Conservation (phyloP, 2,797 vertebrate species). For the Pseudochaenichthys georgianus region DNA sequence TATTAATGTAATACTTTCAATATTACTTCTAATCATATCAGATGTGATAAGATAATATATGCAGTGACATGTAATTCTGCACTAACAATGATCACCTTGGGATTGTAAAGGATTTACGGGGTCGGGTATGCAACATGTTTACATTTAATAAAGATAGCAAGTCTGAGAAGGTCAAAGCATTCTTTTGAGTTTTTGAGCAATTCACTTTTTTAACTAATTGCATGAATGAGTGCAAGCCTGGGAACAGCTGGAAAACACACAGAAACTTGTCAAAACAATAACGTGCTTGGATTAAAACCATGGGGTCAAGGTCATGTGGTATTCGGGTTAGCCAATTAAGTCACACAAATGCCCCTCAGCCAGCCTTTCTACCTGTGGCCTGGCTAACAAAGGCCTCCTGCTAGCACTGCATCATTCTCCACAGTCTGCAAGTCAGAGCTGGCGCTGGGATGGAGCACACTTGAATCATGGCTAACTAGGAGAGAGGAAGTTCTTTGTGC, state of each 20-base stretch:
- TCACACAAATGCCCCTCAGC: constrained; percentile 22
- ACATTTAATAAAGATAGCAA: not conserved
- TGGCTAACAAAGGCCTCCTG: constrained; percentile 27
- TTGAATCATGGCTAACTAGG: constrained; percentile 43
- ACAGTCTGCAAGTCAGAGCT: constrained; percentile 51
- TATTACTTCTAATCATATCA: not conserved
- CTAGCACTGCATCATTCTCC: constrained; percentile 40
- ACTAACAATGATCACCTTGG: not conserved
- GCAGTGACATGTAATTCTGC: too few relatives aligned
- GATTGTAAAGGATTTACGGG: not conserved
- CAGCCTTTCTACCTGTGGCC: constrained; percentile 44
- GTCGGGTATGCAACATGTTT: not conserved
- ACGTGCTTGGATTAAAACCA: constrained; percentile 21
- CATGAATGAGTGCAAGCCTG: constrained; percentile 3
- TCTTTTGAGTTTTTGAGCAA: not conserved
- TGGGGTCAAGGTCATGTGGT: constrained; percentile 1
- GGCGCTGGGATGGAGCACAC: constrained; percentile 31
- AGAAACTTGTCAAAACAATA: constrained; percentile 35
- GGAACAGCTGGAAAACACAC: constrained; percentile 7
- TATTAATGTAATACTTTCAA: not conserved
- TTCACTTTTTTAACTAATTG: constrained; percentile 2
- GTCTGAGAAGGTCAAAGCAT: not conserved
- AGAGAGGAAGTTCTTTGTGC: constrained; percentile 75
- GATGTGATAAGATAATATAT: too few relatives aligned
- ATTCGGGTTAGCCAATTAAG: constrained; percentile 14